phyloP scores from a whole-genome alignment of 2,888 invertebrate genomes.

The Erebia palarica region DNA sequence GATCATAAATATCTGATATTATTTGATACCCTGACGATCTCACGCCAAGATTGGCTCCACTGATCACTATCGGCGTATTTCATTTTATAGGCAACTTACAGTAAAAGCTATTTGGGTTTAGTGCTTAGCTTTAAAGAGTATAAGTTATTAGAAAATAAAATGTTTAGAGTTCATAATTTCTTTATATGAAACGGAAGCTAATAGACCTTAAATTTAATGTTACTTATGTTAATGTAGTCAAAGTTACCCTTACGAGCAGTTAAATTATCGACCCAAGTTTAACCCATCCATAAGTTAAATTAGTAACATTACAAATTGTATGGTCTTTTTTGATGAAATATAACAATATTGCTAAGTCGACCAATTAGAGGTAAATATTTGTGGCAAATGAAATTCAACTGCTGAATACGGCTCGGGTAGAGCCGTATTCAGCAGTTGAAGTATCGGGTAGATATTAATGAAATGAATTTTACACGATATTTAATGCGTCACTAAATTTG shows the following conservation, averaged over 20 bases:
- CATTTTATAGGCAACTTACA: conserved; percentile 37
- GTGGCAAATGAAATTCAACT: too few relatives aligned
- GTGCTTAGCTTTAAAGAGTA: conserved; percentile 23
- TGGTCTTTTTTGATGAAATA: too few relatives aligned
- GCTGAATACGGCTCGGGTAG: too few relatives aligned
- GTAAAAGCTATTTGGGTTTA: conserved; percentile 31
- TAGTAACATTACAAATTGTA: too few relatives aligned
- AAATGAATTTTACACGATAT: too few relatives aligned
- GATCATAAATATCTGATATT: conserved; percentile 66
- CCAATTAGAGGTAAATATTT: too few relatives aligned
- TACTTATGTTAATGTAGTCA: not conserved
- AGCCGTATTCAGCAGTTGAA: too few relatives aligned
- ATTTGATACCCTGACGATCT: conserved; percentile 61
- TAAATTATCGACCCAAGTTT: too few relatives aligned
- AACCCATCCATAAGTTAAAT: too few relatives aligned
- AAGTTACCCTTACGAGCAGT: not conserved
- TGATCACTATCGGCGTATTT: conserved; percentile 61
- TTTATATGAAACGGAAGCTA: not conserved
- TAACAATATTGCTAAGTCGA: too few relatives aligned
- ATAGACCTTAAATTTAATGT: not conserved
- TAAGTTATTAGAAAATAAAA: conserved; percentile 31
- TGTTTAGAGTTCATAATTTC: not conserved
- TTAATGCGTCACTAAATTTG: too few relatives aligned
- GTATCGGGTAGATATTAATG: too few relatives aligned
- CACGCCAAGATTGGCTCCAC: conserved; percentile 55